Conservation (phyloP, 2,113 vertebrate species). For the Mesembrinibis cayennensis region DNA sequence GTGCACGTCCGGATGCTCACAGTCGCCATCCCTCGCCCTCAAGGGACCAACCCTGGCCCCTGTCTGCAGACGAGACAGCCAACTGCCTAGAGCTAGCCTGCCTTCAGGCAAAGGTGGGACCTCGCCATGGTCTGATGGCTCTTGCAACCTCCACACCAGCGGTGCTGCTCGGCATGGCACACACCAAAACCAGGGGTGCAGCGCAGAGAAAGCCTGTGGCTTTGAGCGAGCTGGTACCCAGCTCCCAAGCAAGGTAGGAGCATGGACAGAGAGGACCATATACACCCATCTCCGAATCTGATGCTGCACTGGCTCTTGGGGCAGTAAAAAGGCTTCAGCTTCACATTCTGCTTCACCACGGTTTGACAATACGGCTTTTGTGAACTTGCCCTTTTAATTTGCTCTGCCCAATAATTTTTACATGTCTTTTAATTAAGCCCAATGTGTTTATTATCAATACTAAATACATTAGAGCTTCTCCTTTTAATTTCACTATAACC, state of each 20-base stretch:
- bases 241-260: neutral
- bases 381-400: neutral
- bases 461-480: neutral
- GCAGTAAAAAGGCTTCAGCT: neutral
- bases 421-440: neutral
- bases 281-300: accelerated
- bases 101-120: neutral
- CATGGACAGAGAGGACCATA: neutral
- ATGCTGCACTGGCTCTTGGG: neutral
- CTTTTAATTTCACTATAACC: neutral
- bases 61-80: neutral
- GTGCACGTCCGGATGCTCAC: accelerated
- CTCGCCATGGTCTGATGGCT: neutral
- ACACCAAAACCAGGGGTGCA: accelerated
- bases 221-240: neutral
- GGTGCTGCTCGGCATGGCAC: accelerated
- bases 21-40: neutral
- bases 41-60: neutral
- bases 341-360: neutral
- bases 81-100: neutral
- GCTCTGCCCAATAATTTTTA: neutral
- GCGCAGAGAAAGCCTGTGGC: neutral
- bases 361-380: neutral
- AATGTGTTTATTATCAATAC: neutral
- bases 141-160: neutral